These are phyloP conservation scores for Drosophila ustulata DNA, from an alignment of 2,888 invertebrate species.

Conservation along the genomic window DNA sequence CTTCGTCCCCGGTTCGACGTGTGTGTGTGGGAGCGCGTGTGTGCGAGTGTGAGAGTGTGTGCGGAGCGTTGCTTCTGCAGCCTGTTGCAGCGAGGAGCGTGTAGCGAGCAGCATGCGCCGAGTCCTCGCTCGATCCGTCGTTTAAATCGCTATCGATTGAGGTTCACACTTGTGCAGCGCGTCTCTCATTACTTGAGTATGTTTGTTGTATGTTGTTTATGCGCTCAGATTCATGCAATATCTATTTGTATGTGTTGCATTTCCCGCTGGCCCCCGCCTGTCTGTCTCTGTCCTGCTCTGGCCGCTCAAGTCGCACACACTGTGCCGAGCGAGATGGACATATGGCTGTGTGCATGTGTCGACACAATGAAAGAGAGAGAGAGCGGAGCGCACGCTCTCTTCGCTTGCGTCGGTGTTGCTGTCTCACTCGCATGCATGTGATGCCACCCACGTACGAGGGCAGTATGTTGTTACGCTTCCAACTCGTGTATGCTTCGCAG, in stretches of 20 bases:
- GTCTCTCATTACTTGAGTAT: slow-evolving; percentile 4
- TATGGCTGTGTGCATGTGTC: slow-evolving; percentile 1
- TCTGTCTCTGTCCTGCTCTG: slow-evolving; percentile 28
- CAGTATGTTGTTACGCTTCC: slow-evolving; percentile 67
- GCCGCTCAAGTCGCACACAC: slow-evolving; percentile 41
- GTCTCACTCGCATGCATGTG: slow-evolving; percentile 64
- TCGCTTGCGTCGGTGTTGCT: slow-evolving; percentile 5
- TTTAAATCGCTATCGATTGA: slow-evolving; percentile 12
- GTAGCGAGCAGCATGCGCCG: neutral
- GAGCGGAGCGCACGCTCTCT: slow-evolving; percentile 35
- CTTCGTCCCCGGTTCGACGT: neutral
- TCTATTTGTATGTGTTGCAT: slow-evolving; percentile 13
- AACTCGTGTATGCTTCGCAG: slow-evolving; percentile 27
- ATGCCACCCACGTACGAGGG: slow-evolving; percentile 47
- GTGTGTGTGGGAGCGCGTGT: neutral
- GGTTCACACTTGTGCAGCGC: slow-evolving; percentile 25
- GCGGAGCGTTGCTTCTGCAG: neutral
- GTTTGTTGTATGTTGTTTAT: slow-evolving; percentile 14
- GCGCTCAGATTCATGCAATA: slow-evolving; percentile 9
- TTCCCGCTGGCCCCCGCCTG: slow-evolving; percentile 21
- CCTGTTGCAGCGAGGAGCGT: slow-evolving; percentile 2
- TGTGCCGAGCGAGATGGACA: slow-evolving; percentile 46
- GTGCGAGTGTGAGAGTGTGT: neutral
- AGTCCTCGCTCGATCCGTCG: slow-evolving; percentile 26
- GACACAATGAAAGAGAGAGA: slow-evolving; percentile 5